A percentile compares a stretch with the other conserved stretches of the same genome.
Conservation (phyloP, 1,140 invertebrate genomes). For the Rhynchophorus ferrugineus region DNA sequence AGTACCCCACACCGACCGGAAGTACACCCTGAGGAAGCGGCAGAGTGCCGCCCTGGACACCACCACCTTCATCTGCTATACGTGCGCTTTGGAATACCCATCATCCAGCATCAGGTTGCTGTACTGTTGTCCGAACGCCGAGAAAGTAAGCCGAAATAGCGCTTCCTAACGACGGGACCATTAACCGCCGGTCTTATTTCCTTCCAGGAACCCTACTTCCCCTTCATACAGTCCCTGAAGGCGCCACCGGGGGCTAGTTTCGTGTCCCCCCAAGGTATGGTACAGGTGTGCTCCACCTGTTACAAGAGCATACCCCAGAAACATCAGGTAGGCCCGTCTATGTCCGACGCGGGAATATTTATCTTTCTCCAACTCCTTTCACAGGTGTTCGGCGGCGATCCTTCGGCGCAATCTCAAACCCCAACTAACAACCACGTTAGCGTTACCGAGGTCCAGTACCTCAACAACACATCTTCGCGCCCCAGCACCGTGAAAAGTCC, state of each 20-base stretch:
- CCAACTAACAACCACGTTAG: slow-evolving; percentile 35
- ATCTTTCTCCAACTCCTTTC: no score
- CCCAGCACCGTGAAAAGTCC: slow-evolving; percentile 48
- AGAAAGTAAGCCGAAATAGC: slow-evolving; percentile 41
- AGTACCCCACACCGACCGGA: slow-evolving; percentile 64
- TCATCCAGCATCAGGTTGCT: slow-evolving; percentile 68
- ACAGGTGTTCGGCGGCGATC: slow-evolving; percentile 40
- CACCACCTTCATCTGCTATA: slow-evolving; percentile 81
- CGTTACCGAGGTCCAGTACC: slow-evolving; percentile 36
- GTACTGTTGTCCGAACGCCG: slow-evolving; percentile 77
- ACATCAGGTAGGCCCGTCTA: slow-evolving; percentile 50
- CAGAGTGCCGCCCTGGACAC: slow-evolving; percentile 56
- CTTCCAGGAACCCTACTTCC: slow-evolving; percentile 69
- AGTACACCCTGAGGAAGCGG: slow-evolving; percentile 70
- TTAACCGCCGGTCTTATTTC: background rate
- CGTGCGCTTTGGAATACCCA: slow-evolving; percentile 71
- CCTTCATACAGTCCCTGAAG: slow-evolving; percentile 72
- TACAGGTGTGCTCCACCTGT: slow-evolving; percentile 78
- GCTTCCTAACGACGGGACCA: background rate
- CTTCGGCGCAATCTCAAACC: slow-evolving; percentile 18
- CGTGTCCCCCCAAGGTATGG: slow-evolving; percentile 73
- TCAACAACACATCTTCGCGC: slow-evolving; percentile 42
- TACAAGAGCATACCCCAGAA: slow-evolving; percentile 75
- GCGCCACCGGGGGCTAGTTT: slow-evolving; percentile 75
- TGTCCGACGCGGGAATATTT: background rate